Percentiles rank a stretch among this genome's conserved stretches.
These are phyloP conservation scores for Fragum sueziense DNA, from an alignment of 2,888 invertebrate species.

Conservation along the genomic window DNA sequence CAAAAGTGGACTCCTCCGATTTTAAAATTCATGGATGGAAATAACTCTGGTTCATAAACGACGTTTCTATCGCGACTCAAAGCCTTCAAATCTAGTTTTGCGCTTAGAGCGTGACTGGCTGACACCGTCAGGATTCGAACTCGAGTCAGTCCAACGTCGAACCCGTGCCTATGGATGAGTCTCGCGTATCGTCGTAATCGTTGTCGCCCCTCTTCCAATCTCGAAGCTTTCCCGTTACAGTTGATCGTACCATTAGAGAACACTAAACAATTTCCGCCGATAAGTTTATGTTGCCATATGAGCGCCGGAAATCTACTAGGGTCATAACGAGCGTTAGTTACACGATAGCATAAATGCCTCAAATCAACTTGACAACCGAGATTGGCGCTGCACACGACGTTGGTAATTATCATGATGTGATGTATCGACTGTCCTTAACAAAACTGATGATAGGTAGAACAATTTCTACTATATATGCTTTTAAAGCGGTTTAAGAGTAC, in stretches of 20 bases:
- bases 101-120: slow-evolving; percentile 12
- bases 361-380: slow-evolving; percentile 21
- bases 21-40: slow-evolving; percentile 22
- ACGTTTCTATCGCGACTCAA: neutral
- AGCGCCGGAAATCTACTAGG: slow-evolving; percentile 30
- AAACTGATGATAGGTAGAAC: neutral
- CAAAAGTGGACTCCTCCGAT: slow-evolving; percentile 10
- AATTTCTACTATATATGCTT: neutral
- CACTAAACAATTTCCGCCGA: slow-evolving; percentile 36
- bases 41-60: slow-evolving; percentile 36
- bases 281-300: slow-evolving; percentile 37
- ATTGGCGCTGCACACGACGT: slow-evolving; percentile 24
- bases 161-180: slow-evolving; percentile 25
- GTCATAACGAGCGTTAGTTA: slow-evolving; percentile 24
- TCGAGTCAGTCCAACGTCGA: neutral
- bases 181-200: slow-evolving; percentile 30
- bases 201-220: slow-evolving; percentile 14
- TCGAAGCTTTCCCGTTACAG: slow-evolving; percentile 23
- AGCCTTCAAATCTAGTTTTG: slow-evolving; percentile 7
- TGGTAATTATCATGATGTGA: slow-evolving; percentile 32
- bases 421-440: neutral
- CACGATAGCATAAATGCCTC: slow-evolving; percentile 17
- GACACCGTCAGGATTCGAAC: slow-evolving; percentile 20
- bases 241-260: slow-evolving; percentile 32
- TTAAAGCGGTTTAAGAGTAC: slow-evolving; percentile 4